These are phyloP conservation scores for Drosophila navojoa DNA, from an alignment of 1,140 invertebrate genomes.

Conservation along the genomic window DNA sequence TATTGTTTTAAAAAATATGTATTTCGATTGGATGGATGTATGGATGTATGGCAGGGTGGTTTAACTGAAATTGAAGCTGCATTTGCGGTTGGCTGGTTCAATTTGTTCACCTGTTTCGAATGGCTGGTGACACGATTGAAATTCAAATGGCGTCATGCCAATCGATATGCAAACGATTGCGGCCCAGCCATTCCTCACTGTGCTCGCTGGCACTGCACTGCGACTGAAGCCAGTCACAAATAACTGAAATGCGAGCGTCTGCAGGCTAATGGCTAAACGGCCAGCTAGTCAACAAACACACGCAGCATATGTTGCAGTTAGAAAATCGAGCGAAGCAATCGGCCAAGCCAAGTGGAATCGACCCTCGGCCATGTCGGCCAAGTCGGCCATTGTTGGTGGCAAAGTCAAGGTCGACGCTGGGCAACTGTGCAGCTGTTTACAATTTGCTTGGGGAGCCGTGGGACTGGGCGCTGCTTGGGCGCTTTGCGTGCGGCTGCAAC, in stretches of 20 bases:
- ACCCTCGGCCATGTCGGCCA: conserved; percentile 10
- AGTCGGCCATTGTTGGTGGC: conserved; percentile 35
- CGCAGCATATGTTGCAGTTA: conserved; percentile 29
- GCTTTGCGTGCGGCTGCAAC: conserved; percentile 67
- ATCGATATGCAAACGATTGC: conserved; percentile 44
- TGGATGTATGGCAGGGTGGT: not conserved
- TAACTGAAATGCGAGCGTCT: conserved; percentile 1
- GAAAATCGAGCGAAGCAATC: conserved; percentile 41
- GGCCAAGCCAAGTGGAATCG: conserved; percentile 15
- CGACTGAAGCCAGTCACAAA: conserved; percentile 12
- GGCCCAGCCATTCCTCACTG: conserved; percentile 29
- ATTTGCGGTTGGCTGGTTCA: not conserved
- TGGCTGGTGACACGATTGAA: conserved; percentile 38
- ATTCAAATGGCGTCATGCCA: conserved; percentile 45
- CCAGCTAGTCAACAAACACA: conserved; percentile 25
- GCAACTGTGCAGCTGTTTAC: conserved; percentile 54
- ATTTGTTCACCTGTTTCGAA: conserved; percentile 28
- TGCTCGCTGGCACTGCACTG: not conserved
- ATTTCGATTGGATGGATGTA: not conserved
- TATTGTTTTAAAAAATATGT: conserved; percentile 65
- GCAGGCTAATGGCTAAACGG: conserved; percentile 1
- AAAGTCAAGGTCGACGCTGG: conserved; percentile 68
- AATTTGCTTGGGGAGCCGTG: not conserved
- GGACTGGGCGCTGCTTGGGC: not conserved
- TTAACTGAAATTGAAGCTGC: conserved; percentile 36